Evolutionary conservation across 2,113 vertebrate genomes (phyloP).

Genomic region (Pandion haliaetus): DNA sequence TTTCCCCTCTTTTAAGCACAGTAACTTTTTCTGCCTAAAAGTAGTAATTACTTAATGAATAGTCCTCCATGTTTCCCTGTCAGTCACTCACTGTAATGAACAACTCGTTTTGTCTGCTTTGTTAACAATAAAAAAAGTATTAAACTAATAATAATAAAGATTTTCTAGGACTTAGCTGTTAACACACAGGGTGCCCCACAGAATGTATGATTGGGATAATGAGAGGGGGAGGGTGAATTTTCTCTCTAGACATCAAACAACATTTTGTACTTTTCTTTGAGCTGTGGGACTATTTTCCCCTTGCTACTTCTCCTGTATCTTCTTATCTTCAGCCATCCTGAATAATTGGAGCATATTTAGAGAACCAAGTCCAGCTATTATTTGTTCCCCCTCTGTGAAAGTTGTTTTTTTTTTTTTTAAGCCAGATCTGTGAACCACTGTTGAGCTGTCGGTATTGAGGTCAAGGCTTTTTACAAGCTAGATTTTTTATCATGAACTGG

Average conservation of each 20-base stretch:
- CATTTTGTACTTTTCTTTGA: conserved; percentile 6
- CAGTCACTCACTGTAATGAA: conserved; percentile 72
- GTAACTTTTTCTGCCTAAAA: conserved; percentile 72
- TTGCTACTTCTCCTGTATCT: conserved; percentile 4
- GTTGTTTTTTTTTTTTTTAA: neutral
- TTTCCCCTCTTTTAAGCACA: conserved; percentile 55
- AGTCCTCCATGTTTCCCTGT: conserved; percentile 78
- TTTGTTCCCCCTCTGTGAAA: conserved; percentile 46
- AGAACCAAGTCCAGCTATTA: conserved; percentile 21
- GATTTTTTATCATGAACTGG: conserved; percentile 67
- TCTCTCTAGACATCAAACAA: conserved; percentile 1
- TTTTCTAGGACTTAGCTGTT: conserved; percentile 31
- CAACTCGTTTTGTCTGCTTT: conserved; percentile 75
- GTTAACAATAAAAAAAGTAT: conserved; percentile 70
- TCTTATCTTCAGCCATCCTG: conserved; percentile 42
- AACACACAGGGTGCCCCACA: neutral
- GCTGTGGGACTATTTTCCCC: neutral
- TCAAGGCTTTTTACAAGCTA: conserved; percentile 69
- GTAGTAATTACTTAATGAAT: conserved; percentile 82
- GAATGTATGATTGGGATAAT: conserved; percentile 38
- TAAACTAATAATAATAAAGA: conserved; percentile 69
- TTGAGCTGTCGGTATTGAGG: conserved; percentile 65
- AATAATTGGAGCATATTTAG: conserved; percentile 60
- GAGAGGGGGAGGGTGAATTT: conserved; percentile 35
- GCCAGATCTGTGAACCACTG: conserved; percentile 61